Base-by-base conservation (phyloP, 2,888 invertebrate species). In the Acrocyrtus sp. region DNA sequence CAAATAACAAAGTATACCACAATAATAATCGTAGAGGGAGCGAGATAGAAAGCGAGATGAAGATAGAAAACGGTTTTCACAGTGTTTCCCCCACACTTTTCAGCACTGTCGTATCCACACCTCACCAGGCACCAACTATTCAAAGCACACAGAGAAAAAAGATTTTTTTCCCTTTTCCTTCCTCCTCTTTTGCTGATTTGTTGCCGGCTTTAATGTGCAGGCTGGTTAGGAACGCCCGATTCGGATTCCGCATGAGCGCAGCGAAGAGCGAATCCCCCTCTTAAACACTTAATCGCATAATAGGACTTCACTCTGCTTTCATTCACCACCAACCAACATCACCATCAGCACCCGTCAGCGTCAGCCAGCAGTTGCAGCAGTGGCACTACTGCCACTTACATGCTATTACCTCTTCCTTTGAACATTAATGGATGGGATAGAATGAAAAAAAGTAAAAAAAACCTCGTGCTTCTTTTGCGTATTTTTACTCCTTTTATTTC, bases 211-310 rank as follows among this genome's bases (percentile, higher is more conserved):
- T 78, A 77, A 70, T 76, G 69, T 74, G 65, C 72, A 66, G 75
- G 72, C 70, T 70, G 68, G 72, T 65, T 67, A 75, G 78, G 74
- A 78, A 78, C 75, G 75, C 77, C 80, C 78, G 78, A 63, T 72
- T 74, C 76, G 76, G 78, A 78, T 76, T 80, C 78, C 80, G 80
- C 80, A 79, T 80, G 80, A n/a, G n/a, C n/a, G n/a, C n/a, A n/a
- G n/a, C n/a, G n/a, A n/a, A n/a, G n/a, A 77, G 80, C 79, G 77
- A 80, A 80, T 80, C 76, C 74, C 62, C 76, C 60, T 68, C 73
- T 62, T 74, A 75, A 76, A 72, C 76, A 63, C 75, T 80, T 34
- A 80, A 80, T 80, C 80, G 80, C 63, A 78, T 80, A 78, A 78
- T 75, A 66, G 74, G 75, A 74, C 75, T 76, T 63, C 54, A 61